Conservation (phyloP, 2,113 vertebrate species). For the Rhinoptilus africanus region DNA sequence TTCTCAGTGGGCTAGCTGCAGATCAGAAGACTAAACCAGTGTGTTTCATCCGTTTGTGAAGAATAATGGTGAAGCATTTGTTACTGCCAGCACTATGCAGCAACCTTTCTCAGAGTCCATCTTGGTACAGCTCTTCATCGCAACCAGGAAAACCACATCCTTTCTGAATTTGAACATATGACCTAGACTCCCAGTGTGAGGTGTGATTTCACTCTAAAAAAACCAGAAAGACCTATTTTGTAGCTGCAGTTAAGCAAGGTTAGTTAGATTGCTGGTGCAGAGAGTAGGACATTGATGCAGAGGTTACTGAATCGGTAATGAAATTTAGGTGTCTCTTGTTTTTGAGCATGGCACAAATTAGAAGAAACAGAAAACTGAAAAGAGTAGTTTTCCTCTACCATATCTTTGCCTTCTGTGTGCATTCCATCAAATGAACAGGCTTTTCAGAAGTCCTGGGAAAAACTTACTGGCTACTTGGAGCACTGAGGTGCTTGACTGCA, state of each 20-base stretch:
- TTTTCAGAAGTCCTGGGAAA: conserved; percentile 59
- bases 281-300: neutral
- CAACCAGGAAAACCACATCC: conserved; percentile 70
- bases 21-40: neutral
- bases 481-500: conserved; percentile 37
- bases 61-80: neutral
- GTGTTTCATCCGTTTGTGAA: neutral
- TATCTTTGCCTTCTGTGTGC: neutral
- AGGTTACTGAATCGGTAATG: neutral
- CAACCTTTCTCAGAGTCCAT: neutral
- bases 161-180: neutral
- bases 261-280: neutral
- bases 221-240: neutral
- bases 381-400: neutral
- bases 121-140: neutral
- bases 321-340: neutral
- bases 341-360: neutral
- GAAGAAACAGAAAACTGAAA: neutral
- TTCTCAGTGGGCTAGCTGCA: neutral
- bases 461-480: conserved; percentile 25
- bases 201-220: neutral
- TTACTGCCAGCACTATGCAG: neutral
- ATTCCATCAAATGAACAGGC: neutral
- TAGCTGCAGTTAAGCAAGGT: neutral
- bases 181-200: neutral